phyloP scores from a whole-genome alignment of 1,140 invertebrate species.

The Goniozus legneri region DNA sequence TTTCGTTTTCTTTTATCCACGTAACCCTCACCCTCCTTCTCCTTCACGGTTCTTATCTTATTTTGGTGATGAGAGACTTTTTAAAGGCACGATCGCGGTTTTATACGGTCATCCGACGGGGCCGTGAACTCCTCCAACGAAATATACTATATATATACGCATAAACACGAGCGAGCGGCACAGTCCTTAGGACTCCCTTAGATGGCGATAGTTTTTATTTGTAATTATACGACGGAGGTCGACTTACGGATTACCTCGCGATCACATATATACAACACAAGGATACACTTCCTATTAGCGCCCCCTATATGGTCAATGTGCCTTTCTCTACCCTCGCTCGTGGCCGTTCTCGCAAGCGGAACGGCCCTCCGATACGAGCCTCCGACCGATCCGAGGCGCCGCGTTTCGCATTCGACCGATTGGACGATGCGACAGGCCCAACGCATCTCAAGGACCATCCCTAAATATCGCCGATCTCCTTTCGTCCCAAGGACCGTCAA shows the following conservation, averaged over 20 bases:
- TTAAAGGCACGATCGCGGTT: not conserved
- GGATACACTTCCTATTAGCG: conserved; percentile 1
- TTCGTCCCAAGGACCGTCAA: not conserved
- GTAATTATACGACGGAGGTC: conserved; percentile 1
- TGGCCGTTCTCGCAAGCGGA: not conserved
- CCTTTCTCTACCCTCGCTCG: too few species aligned
- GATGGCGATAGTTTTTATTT: not conserved
- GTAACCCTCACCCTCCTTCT: not conserved
- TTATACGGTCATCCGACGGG: not conserved
- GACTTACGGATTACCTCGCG: not conserved
- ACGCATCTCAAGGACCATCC: too few species aligned
- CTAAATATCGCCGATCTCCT: too few species aligned
- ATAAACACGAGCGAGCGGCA: too few species aligned
- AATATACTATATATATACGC: too few species aligned
- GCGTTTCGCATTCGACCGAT: not conserved
- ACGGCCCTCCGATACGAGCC: not conserved
- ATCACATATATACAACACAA: too few species aligned
- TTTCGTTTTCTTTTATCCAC: not conserved
- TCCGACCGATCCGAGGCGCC: not conserved
- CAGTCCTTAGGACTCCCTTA: conserved; percentile 1
- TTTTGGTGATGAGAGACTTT: not conserved
- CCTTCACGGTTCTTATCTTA: not conserved
- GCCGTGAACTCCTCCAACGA: not conserved
- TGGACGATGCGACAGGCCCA: not conserved
- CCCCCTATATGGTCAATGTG: too few species aligned